A percentile compares a stretch with the other conserved stretches of the same genome.
These are phyloP conservation scores for Porites australiensis DNA, from an alignment of 64 coral and sea anemone species.

Conservation along the genomic window DNA sequence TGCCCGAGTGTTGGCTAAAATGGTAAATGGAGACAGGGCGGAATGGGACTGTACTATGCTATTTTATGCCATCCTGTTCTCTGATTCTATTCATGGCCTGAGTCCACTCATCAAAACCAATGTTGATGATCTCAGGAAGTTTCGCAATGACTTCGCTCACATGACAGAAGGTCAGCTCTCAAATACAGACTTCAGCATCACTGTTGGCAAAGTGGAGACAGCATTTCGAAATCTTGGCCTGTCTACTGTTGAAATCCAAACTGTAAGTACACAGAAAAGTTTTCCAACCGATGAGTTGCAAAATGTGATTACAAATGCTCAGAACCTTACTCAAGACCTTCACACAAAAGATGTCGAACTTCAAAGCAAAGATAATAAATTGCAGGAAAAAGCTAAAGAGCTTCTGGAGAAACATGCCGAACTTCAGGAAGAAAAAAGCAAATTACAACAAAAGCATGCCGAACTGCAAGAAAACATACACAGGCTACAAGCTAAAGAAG, in stretches of 20 bases:
- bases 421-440: too few species aligned
- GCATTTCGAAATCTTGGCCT: background rate
- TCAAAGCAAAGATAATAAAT: too few species aligned
- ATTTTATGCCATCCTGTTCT: constrained; percentile 26
- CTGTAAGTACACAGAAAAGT: constrained; percentile 29
- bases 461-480: too few species aligned
- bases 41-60: constrained; percentile 38
- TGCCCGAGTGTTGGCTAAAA: constrained; percentile 7
- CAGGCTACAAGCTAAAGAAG: background rate
- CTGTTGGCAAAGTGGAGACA: background rate
- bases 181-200: background rate
- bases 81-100: background rate
- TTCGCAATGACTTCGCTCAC: constrained; percentile 57
- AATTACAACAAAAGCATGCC: too few species aligned
- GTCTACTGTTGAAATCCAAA: constrained; percentile 13
- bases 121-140: constrained; percentile 7
- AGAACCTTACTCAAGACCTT: background rate
- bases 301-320: background rate
- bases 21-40: background rate
- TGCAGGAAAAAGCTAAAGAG: too few species aligned
- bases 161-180: background rate
- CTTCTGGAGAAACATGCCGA: too few species aligned
- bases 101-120: background rate
- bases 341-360: background rate
- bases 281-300: constrained; percentile 43